Percentiles rank a stretch among this genome's conserved stretches.
Evolutionary conservation across 2,888 invertebrate genomes (phyloP).

Genomic region (Perizoma affinitatum): DNA sequence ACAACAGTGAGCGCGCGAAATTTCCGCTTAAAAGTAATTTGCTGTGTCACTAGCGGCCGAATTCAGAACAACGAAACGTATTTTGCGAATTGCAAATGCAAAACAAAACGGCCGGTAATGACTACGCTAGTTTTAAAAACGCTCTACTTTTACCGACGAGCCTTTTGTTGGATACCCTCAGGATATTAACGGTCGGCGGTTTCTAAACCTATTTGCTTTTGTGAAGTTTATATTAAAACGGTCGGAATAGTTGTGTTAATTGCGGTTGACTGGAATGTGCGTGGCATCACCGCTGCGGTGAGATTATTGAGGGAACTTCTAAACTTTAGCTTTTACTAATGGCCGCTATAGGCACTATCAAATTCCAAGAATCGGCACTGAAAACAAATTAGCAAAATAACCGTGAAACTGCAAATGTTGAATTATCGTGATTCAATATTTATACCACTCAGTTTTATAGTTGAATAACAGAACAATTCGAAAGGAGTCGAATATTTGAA

Average conservation of each 20-base stretch:
- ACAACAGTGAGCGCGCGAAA: constrained; percentile 69
- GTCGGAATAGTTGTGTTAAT: constrained; percentile 39
- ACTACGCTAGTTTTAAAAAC: constrained; percentile 64
- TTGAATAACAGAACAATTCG: no score
- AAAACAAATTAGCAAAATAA: constrained; percentile 8
- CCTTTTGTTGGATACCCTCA: constrained; percentile 43
- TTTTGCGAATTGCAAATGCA: constrained; percentile 71
- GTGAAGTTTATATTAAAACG: constrained; percentile 40
- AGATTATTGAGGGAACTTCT: constrained; percentile 28
- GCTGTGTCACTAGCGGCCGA: constrained; percentile 67
- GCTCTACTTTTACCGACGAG: constrained; percentile 39
- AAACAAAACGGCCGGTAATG: constrained; percentile 69
- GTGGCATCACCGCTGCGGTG: constrained; percentile 29
- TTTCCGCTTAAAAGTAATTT: constrained; percentile 71
- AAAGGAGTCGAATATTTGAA: constrained; percentile 9
- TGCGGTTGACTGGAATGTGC: constrained; percentile 36
- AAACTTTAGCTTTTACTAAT: constrained; percentile 21
- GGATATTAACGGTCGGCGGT: constrained; percentile 36
- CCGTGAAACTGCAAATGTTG: background rate
- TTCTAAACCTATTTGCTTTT: constrained; percentile 44
- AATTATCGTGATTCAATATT: no score
- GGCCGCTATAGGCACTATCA: constrained; percentile 15
- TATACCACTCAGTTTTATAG: no score
- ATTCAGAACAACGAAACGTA: constrained; percentile 55
- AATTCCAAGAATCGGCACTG: constrained; percentile 16